Evolutionary conservation across 2,113 vertebrate species (phyloP).

Genomic region (Garra rufa): DNA sequence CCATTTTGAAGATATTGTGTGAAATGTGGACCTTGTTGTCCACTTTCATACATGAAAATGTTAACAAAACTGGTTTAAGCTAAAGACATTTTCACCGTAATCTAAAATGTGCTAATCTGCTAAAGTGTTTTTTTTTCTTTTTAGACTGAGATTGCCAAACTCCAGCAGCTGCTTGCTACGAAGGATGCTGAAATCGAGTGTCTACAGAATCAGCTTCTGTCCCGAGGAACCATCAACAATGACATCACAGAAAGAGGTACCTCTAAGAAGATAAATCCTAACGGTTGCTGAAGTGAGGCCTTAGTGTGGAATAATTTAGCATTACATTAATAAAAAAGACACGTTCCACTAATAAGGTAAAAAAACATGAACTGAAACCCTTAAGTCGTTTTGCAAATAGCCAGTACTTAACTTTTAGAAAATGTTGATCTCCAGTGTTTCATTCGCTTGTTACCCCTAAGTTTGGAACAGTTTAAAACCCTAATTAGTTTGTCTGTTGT

Average conservation of each 20-base stretch:
- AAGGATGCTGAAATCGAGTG: slow-evolving; percentile 94
- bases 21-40: neutral
- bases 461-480: neutral
- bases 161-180: slow-evolving; percentile 87
- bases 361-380: neutral
- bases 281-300: neutral
- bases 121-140: slow-evolving; percentile 32
- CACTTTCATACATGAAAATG: neutral
- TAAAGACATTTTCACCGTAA: neutral
- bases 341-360: neutral
- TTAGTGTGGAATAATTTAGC: neutral
- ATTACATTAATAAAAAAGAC: slow-evolving; percentile 14
- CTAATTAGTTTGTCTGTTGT: neutral
- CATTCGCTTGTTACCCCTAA: neutral
- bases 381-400: neutral
- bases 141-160: slow-evolving; percentile 90
- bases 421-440: neutral
- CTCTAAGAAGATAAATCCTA: slow-evolving; percentile 3
- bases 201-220: slow-evolving; percentile 86
- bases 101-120: neutral
- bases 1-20: neutral
- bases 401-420: neutral
- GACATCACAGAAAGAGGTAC: slow-evolving; percentile 89
- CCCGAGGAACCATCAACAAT: slow-evolving; percentile 74
- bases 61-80: neutral